Conservation (phyloP, 2,113 vertebrate species). For the Delphinus delphis region DNA sequence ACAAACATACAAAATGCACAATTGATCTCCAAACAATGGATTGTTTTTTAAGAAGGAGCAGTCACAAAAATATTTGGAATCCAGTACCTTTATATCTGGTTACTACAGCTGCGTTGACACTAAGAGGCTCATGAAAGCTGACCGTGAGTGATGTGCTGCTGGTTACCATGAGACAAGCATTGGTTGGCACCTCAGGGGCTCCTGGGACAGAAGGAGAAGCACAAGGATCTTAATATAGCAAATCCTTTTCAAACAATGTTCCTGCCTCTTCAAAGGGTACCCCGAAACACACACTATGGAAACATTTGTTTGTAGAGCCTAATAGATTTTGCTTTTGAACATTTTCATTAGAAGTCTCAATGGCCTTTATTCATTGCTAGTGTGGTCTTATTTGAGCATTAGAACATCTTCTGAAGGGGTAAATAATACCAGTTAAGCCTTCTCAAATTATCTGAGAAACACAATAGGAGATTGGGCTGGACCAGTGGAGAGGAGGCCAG, state of each 20-base stretch:
- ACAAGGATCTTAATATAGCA: slow-evolving; percentile 83
- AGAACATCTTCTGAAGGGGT: slow-evolving; percentile 47
- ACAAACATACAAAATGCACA: background rate
- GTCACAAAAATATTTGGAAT: slow-evolving; percentile 60
- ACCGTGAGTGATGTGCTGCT: slow-evolving; percentile 93
- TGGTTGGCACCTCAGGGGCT: slow-evolving; percentile 91
- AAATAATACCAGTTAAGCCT: slow-evolving; percentile 40
- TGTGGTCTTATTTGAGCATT: slow-evolving; percentile 57
- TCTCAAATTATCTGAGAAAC: slow-evolving; percentile 6
- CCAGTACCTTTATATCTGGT: slow-evolving; percentile 96
- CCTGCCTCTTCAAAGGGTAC: slow-evolving; percentile 78
- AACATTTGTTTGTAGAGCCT: slow-evolving; percentile 75
- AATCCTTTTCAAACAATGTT: slow-evolving; percentile 84
- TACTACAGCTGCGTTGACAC: slow-evolving; percentile 93
- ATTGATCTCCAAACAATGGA: background rate
- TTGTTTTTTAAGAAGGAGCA: slow-evolving; percentile 38
- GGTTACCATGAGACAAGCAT: slow-evolving; percentile 93
- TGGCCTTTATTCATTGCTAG: slow-evolving; percentile 82
- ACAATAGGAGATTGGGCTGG: background rate
- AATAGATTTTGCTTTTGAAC: slow-evolving; percentile 78
- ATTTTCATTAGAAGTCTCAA: slow-evolving; percentile 78
- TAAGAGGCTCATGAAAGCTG: slow-evolving; percentile 95
- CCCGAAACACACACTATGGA: slow-evolving; percentile 73
- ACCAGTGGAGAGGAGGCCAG: background rate
- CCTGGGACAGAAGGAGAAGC: slow-evolving; percentile 88